phyloP scores from a whole-genome alignment of 2,888 invertebrate species.

The Ferrisia virgata region DNA sequence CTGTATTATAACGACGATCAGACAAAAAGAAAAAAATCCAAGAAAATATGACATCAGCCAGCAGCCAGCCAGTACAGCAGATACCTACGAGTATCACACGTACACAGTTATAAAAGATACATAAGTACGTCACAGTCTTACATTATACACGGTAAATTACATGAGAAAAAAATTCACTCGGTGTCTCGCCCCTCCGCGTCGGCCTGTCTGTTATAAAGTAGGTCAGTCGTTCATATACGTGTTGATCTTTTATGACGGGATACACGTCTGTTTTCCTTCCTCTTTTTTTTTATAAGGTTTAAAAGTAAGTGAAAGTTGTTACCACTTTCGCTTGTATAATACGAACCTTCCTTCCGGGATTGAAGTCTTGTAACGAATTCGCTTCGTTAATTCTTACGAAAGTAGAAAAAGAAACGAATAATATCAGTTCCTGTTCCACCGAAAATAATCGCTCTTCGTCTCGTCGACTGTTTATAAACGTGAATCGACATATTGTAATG shows the following conservation, averaged over 20 bases:
- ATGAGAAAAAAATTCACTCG: constrained; percentile 5
- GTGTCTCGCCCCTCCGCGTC: neutral
- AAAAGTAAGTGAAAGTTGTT: constrained; percentile 44
- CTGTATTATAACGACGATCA: neutral
- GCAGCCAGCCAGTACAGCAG: neutral
- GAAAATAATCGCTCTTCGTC: constrained; percentile 29
- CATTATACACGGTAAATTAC: constrained; percentile 9
- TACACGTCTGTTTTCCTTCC: constrained; percentile 37
- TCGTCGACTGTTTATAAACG: neutral
- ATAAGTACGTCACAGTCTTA: neutral
- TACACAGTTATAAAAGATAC: neutral
- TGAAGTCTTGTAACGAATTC: constrained; percentile 35
- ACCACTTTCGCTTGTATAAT: constrained; percentile 46
- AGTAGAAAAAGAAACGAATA: constrained; percentile 27
- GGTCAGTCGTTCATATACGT: constrained; percentile 43
- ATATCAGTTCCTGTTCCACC: constrained; percentile 32
- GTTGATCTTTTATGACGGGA: constrained; percentile 36
- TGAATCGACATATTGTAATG: neutral
- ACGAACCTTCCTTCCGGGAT: constrained; percentile 45
- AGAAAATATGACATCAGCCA: neutral
- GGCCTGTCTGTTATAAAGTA: constrained; percentile 24
- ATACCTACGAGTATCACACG: neutral
- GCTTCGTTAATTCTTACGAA: constrained; percentile 26
- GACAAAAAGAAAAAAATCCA: neutral
- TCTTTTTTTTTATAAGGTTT: constrained; percentile 32